phyloP scores from a whole-genome alignment of 2,888 invertebrate species.

The Beris chalybata region DNA sequence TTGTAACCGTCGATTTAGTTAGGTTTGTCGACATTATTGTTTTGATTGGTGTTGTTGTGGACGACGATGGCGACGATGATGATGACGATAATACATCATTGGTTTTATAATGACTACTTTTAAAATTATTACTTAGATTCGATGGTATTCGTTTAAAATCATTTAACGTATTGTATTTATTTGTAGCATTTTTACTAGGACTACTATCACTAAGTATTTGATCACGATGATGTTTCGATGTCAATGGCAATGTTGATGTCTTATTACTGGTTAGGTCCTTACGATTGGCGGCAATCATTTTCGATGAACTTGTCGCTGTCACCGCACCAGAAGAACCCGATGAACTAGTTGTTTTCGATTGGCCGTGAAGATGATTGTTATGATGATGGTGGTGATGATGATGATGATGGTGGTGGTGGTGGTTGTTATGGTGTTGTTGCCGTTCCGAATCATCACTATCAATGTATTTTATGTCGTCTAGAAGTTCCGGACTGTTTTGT shows the following conservation, averaged over 20 bases:
- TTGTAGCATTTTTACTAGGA: conserved; percentile 28
- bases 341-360: conserved; percentile 43
- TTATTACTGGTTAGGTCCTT: conserved; percentile 17
- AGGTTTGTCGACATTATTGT: conserved; percentile 1
- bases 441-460: conserved; percentile 42
- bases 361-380: conserved; percentile 42
- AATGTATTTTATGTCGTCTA: conserved; percentile 44
- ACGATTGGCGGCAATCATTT: conserved; percentile 29
- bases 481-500: conserved; percentile 35
- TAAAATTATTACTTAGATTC: conserved; percentile 32
- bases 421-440: conserved; percentile 31
- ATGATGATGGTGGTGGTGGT: conserved; percentile 39
- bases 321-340: conserved; percentile 35
- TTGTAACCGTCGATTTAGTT: conserved; percentile 9
- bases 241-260: conserved; percentile 37
- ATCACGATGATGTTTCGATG: conserved; percentile 39
- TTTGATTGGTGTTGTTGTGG: conserved; percentile 23
- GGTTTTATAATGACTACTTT: conserved; percentile 36
- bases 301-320: conserved; percentile 30
- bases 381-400: conserved; percentile 38
- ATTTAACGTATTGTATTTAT: conserved; percentile 39
- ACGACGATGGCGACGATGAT: conserved; percentile 24
- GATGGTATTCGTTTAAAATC: conserved; percentile 37
- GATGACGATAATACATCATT: conserved; percentile 22
- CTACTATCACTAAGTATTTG: conserved; percentile 33